Conservation (phyloP, 1,140 invertebrate species). For the Mesaphorura yosii region DNA sequence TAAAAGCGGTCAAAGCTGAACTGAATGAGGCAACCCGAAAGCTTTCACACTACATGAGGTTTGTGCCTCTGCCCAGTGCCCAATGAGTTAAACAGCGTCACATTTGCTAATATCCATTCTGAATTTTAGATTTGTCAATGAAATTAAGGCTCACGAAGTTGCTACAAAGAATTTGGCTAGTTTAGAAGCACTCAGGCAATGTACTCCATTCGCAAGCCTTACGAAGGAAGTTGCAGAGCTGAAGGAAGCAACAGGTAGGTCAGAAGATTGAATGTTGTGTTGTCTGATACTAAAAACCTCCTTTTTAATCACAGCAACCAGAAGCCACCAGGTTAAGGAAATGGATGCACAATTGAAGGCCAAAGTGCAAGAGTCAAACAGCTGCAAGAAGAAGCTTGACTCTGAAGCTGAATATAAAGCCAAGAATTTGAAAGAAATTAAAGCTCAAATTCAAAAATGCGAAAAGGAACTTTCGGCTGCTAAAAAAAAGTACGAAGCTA, state of each 20-base stretch:
- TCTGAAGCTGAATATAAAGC: constrained; percentile 7
- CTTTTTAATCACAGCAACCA: neutral
- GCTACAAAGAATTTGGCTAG: constrained; percentile 12
- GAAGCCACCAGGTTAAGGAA: neutral
- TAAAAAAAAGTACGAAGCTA: constrained; percentile 43
- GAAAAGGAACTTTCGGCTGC: constrained; percentile 26
- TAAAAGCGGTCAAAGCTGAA: no score
- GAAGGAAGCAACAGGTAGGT: neutral
- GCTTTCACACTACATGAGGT: no score
- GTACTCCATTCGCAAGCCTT: constrained; percentile 14
- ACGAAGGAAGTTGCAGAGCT: constrained; percentile 9
- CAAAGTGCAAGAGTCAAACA: constrained; percentile 8
- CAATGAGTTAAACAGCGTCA: no score
- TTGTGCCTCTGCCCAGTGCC: no score
- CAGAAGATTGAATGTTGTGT: neutral
- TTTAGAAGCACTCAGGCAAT: constrained; percentile 1
- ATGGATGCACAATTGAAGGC: neutral
- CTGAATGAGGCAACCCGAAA: no score
- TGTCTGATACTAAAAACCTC: neutral
- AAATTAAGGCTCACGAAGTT: no score
- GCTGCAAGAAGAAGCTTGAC: constrained; percentile 4
- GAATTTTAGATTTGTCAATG: no score
- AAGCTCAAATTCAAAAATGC: constrained; percentile 11
- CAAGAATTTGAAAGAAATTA: constrained; percentile 12
- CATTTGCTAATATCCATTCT: no score